phyloP scores from a whole-genome alignment of 2,888 invertebrate species.

The Lepidocyrtoides sp. region DNA sequence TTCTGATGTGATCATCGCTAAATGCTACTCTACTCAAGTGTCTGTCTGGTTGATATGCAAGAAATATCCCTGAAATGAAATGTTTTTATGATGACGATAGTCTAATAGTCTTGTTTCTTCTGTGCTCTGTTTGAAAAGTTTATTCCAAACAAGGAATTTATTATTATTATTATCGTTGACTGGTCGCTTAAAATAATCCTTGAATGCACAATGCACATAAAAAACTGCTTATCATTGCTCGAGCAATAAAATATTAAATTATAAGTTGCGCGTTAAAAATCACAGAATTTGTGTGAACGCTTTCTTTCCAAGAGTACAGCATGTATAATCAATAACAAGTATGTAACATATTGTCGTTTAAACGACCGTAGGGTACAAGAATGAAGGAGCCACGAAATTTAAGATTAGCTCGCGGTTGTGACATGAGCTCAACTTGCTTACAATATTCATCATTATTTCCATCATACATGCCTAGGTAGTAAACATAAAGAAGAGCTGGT shows the following conservation, averaged over 20 bases:
- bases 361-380: background rate
- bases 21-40: background rate
- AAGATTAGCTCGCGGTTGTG: conserved; percentile 15
- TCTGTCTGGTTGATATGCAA: background rate
- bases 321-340: background rate
- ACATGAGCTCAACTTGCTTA: background rate
- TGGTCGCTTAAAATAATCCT: background rate
- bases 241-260: background rate
- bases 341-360: background rate
- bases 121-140: conserved; percentile 3
- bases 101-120: conserved; percentile 2
- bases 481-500: background rate
- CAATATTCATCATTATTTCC: background rate
- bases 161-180: background rate
- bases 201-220: background rate
- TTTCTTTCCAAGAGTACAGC: background rate
- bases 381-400: conserved; percentile 18
- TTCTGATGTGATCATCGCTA: conserved; percentile 28
- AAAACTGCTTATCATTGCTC: background rate
- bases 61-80: background rate
- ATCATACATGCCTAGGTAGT: too few relatives aligned
- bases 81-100: conserved; percentile 5
- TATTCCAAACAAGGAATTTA: conserved; percentile 16
- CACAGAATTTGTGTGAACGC: background rate
- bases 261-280: background rate